A percentile compares a stretch with the other conserved stretches of the same genome.
phyloP scores from a whole-genome alignment of 1,140 invertebrate species.

The Saccostrea echinata region DNA sequence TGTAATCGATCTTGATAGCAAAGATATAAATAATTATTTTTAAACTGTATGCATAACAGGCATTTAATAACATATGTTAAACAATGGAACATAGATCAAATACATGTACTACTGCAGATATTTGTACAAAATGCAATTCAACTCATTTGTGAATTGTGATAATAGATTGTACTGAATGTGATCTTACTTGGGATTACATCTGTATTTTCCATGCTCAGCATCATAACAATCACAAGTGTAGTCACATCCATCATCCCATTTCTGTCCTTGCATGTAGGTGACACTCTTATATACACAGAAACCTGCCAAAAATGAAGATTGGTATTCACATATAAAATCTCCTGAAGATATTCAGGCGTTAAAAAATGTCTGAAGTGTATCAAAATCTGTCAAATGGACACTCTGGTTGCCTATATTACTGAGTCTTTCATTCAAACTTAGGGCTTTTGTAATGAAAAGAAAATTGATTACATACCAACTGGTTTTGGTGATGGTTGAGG shows the following conservation, averaged over 20 bases:
- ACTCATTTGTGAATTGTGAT: no score
- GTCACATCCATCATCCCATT: slow-evolving; percentile 60
- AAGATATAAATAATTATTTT: neutral
- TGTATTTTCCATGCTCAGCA: slow-evolving; percentile 55
- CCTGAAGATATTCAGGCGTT: neutral
- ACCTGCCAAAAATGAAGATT: slow-evolving; percentile 48
- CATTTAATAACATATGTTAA: neutral
- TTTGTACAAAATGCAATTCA: no score
- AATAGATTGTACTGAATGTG: neutral
- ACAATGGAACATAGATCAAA: no score
- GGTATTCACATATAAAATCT: neutral
- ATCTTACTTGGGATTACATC: slow-evolving; percentile 56
- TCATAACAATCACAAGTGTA: slow-evolving; percentile 56
- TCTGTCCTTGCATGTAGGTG: slow-evolving; percentile 59
- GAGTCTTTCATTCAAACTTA: no score
- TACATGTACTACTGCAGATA: no score
- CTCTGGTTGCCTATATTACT: no score
- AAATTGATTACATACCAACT: slow-evolving; percentile 15
- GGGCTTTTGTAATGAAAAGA: no score
- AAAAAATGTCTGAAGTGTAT: neutral
- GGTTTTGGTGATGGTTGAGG: slow-evolving; percentile 54
- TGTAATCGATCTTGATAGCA: neutral
- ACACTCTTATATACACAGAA: slow-evolving; percentile 59
- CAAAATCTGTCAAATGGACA: neutral
- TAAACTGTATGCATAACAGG: neutral